Base-by-base conservation (phyloP, 53 echinoderm and acorn worm species). In the Patiria pectinifera region DNA sequence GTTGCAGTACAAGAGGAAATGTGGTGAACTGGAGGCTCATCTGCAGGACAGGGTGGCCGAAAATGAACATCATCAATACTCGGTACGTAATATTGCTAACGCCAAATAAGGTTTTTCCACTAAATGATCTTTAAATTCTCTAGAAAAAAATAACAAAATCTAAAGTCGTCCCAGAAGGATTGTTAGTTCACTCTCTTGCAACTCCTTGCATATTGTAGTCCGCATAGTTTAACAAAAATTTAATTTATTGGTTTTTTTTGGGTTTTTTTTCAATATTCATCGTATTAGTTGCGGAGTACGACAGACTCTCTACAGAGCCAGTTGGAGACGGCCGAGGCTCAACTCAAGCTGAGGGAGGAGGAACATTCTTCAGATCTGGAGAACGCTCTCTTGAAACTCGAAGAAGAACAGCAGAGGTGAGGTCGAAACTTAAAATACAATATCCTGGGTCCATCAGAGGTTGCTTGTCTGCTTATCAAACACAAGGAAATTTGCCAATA, bases 1-100 rank as follows among this genome's bases (percentile, higher is more conserved):
- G 18, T 87, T 99, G 83, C 99, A 99, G 92, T 99, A 99, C 87
- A 99, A 99, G 93, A 92, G 99, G 71, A 99, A 99, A 80, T 99
- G 99, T 84, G 99, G 99, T 58, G 99, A 99, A 10, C 91, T 99
- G 72, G 99, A 99, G 92, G 62, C 94, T 11, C 85, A 89, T 62
- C 90, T 99, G 82, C 93, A 94, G 81, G 99, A 99, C 7, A 94
- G 91, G 63, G 82, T 92, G 7, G 91, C 92, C n/a, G 99, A 95
- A 62, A 94, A 96, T 24, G 97, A 99, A 45, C 92, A 95, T 47
- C 91, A 93, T 47, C 83, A 92, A 26, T 83, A 93, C 71, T 93
- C 96, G 78, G 98, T 98, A 93, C 92, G 35, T 35, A 35, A 35
- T 35, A 1, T 35, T 35, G 35, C 35, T 35, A 35, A 35, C 35